Evolutionary conservation across 2,888 invertebrate genomes (phyloP).

Genomic region (Cistogaster globosa): DNA sequence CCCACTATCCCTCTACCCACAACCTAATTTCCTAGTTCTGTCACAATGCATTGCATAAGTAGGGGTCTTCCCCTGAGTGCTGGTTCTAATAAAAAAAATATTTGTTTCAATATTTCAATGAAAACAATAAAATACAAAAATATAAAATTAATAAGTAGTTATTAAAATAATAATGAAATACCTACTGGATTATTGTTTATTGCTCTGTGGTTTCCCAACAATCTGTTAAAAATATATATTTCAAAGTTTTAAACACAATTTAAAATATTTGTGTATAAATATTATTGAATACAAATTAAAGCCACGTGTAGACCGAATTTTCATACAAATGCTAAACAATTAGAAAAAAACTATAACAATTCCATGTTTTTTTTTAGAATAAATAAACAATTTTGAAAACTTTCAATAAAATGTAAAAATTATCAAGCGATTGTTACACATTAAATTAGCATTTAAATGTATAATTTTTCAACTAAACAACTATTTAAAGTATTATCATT

Average conservation of each 20-base stretch:
- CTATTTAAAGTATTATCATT: constrained; percentile 2
- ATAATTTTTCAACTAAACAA: background rate
- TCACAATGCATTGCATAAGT: too few relatives aligned
- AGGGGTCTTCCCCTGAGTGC: too few relatives aligned
- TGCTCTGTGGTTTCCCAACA: constrained; percentile 44
- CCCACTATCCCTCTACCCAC: too few relatives aligned
- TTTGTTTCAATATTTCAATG: too few relatives aligned
- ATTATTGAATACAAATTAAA: constrained; percentile 25
- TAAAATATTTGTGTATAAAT: constrained; percentile 40
- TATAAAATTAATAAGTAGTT: constrained; percentile 3
- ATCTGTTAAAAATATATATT: constrained; percentile 20
- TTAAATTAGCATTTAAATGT: constrained; percentile 54
- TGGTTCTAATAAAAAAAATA: too few relatives aligned
- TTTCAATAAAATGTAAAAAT: background rate
- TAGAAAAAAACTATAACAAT: background rate
- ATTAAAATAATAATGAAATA: constrained; percentile 4
- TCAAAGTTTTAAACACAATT: constrained; percentile 34
- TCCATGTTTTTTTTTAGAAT: background rate
- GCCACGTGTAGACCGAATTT: constrained; percentile 52
- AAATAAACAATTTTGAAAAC: background rate
- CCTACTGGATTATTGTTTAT: constrained; percentile 12
- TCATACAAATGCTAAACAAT: constrained; percentile 29
- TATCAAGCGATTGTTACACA: constrained; percentile 10
- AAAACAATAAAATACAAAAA: background rate
- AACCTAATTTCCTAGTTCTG: too few relatives aligned